These are phyloP conservation scores for Botrylloides violaceus DNA, from an alignment of 23 tunicate genomes.

Conservation along the genomic window DNA sequence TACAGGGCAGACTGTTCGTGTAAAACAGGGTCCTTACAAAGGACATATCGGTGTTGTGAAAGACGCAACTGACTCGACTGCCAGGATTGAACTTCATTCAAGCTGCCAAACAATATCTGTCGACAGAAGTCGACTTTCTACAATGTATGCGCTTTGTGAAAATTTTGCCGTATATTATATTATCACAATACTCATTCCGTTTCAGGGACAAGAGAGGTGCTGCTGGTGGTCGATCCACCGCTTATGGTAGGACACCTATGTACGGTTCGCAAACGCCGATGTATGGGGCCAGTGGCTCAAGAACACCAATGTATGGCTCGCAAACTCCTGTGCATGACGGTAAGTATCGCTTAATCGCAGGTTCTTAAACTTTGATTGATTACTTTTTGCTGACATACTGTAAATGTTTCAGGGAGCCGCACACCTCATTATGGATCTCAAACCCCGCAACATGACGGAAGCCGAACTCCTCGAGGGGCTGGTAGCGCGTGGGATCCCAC, in stretches of 20 bases:
- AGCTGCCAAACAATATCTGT: slow-evolving; percentile 94
- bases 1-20: slow-evolving; percentile 87
- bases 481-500: slow-evolving; percentile 98
- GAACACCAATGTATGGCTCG: slow-evolving; percentile 96
- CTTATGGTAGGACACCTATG: slow-evolving; percentile 61
- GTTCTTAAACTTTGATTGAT: no score
- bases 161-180: no score
- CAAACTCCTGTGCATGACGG: slow-evolving; percentile 98
- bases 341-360: no score
- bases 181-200: no score
- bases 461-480: slow-evolving; percentile 86
- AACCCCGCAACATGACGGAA: slow-evolving; percentile 96
- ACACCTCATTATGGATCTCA: slow-evolving; percentile 96
- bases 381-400: not conserved
- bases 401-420: slow-evolving; percentile 46
- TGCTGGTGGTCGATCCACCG: slow-evolving; percentile 27
- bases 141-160: slow-evolving; percentile 52
- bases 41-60: slow-evolving; percentile 97
- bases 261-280: slow-evolving; percentile 90
- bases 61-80: slow-evolving; percentile 96
- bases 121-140: slow-evolving; percentile 55
- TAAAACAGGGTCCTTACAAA: slow-evolving; percentile 97
- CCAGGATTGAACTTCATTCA: slow-evolving; percentile 91
- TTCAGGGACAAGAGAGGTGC: slow-evolving; percentile 18
- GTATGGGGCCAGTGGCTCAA: slow-evolving; percentile 77